Base-by-base conservation (phyloP, 1,140 invertebrate species). In the Samia ricini region DNA sequence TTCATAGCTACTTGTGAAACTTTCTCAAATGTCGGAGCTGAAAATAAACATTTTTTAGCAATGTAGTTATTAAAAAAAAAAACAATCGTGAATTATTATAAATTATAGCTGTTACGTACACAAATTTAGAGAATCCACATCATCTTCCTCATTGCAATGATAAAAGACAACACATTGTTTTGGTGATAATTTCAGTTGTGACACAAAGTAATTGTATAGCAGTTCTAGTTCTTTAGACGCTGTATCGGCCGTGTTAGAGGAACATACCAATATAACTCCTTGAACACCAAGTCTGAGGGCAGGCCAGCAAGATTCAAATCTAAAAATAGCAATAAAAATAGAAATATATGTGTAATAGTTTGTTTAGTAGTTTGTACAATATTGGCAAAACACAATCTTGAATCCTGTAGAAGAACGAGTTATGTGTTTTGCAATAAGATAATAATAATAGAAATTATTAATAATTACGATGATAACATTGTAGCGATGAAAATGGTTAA, bases 241-340 rank as follows among this genome's bases (percentile, higher is more conserved):
- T 5, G 91, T 89, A 56, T 92, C 92, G 19, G 92, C 91, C 72
- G 93, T 95, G 60, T 80, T 86, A 19, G 80, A 72, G 0, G 90
- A 85, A 69, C 94, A 96, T 4, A 96, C 94, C 72, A 97, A 92
- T 54, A 97, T 92, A n/a, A 95, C 92, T 21, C 95, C 96, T 72
- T 94, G 92, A 2, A 93, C 89, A 76, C 94, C 93, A 77, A 92
- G 91, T 50, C 94, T 92, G 63, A 96, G 91, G 7, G 94, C 94
- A 56, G 95, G 94, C 96, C 96, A 97, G 79, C 95, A 96, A 15
- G 91, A 91, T 81, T 95, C 94, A 89, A 93, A 96, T 74, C 95
- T 96, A 68, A 24, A 85, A 80, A 83, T 69, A 33, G 65, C 3
- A 63, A 4, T 29, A 24, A 60, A 49, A 71, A 55, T 54, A n/a